A percentile compares a stretch with the other conserved stretches of the same genome.
Conservation (phyloP, 2,888 invertebrate species). For the Drosophila prolongata region DNA sequence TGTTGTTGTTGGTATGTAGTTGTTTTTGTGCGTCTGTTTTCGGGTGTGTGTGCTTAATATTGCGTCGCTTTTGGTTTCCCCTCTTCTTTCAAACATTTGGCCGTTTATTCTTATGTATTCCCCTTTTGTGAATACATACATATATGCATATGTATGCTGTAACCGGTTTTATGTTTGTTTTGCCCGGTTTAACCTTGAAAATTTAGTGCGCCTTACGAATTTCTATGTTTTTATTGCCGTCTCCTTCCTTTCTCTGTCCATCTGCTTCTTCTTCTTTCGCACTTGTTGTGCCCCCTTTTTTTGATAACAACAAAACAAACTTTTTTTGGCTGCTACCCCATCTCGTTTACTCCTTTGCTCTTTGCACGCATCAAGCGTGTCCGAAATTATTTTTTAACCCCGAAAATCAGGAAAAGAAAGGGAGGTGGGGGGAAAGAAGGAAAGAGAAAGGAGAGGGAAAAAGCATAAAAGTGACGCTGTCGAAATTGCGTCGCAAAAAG, state of each 20-base stretch:
- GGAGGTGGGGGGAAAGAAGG: not conserved
- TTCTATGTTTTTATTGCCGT: constrained; percentile 60
- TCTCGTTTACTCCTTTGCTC: constrained; percentile 10
- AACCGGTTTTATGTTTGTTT: constrained; percentile 81
- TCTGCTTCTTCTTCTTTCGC: constrained; percentile 50
- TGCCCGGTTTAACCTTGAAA: constrained; percentile 83
- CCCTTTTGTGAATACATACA: constrained; percentile 7
- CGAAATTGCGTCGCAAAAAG: constrained; percentile 71
- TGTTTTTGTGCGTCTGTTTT: not conserved
- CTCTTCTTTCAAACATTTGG: constrained; percentile 14
- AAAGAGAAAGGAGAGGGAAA: constrained; percentile 4
- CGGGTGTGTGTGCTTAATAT: constrained; percentile 30
- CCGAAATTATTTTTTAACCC: constrained; percentile 22
- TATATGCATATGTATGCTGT: constrained; percentile 46
- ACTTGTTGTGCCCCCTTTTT: constrained; percentile 64
- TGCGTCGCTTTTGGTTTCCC: constrained; percentile 48
- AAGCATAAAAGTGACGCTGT: constrained; percentile 47
- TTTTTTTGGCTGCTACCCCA: constrained; percentile 9
- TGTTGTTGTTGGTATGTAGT: constrained; percentile 4
- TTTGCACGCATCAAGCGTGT: constrained; percentile 21
- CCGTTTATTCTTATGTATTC: constrained; percentile 22
- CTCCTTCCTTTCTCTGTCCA: constrained; percentile 29
- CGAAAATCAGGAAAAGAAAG: constrained; percentile 15
- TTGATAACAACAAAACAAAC: constrained; percentile 30
- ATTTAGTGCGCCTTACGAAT: constrained; percentile 54